Percentiles rank a stretch among this genome's conserved stretches.
Evolutionary conservation across 2,797 vertebrate genomes (phyloP).

Genomic region (Emydoidea blandingii): DNA sequence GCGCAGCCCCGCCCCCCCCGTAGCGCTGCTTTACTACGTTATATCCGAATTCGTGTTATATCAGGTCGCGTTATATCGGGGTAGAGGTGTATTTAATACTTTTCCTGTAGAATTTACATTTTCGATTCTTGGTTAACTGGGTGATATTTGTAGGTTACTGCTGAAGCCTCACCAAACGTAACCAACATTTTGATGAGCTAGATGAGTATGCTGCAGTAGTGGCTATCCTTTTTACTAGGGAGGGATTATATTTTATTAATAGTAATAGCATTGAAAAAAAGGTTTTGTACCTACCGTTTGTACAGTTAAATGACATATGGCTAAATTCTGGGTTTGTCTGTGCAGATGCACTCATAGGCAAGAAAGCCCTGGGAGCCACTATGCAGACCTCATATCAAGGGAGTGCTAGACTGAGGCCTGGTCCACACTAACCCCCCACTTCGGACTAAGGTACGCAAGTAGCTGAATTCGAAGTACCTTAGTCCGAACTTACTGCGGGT

Average conservation of each 20-base stretch:
- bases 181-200: background rate
- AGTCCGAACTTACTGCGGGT: too few relatives aligned
- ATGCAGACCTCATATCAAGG: background rate
- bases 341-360: accelerated
- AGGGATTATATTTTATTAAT: background rate
- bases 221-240: accelerated
- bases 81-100: accelerated
- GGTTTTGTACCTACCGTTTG: background rate
- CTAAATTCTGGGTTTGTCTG: accelerated
- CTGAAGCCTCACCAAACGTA: background rate
- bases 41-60: too few relatives aligned
- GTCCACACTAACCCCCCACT: too few relatives aligned
- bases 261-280: accelerated
- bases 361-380: background rate
- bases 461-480: too few relatives aligned
- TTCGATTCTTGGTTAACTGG: background rate
- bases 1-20: too few relatives aligned
- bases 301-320: accelerated
- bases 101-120: background rate
- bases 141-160: background rate
- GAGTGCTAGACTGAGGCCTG: background rate
- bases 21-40: too few relatives aligned
- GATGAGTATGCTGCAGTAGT: accelerated
- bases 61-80: too few relatives aligned
- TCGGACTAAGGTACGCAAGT: too few relatives aligned